A percentile compares a stretch with the other conserved stretches of the same genome.
phyloP scores from a whole-genome alignment of 1,140 invertebrate genomes.

The Trypoxylus dichotomus region DNA sequence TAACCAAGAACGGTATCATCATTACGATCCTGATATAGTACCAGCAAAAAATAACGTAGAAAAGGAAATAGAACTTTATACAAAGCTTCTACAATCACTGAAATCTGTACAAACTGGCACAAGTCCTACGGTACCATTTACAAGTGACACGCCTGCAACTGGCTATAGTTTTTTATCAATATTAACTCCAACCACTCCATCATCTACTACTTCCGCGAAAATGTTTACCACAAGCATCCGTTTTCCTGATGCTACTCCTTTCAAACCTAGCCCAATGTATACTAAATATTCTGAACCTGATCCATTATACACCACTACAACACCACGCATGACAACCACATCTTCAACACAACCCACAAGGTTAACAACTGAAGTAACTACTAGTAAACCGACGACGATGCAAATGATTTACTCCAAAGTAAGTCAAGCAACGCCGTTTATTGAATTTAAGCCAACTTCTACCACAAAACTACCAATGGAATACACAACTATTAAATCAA shows the following conservation, averaged over 20 bases:
- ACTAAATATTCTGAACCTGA: slow-evolving; percentile 25
- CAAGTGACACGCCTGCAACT: neutral
- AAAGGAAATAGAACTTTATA: slow-evolving; percentile 22
- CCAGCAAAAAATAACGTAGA: neutral
- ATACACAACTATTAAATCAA: too few species aligned
- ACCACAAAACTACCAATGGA: too few species aligned
- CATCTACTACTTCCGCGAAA: neutral
- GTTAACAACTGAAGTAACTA: too few species aligned
- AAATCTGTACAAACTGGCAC: neutral
- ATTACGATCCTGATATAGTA: slow-evolving; percentile 4
- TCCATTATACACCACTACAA: slow-evolving; percentile 27
- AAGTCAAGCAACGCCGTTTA: neutral
- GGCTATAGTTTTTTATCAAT: neutral
- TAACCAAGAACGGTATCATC: neutral
- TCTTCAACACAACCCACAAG: neutral
- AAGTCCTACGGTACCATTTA: neutral
- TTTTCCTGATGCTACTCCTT: neutral
- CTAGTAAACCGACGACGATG: too few species aligned
- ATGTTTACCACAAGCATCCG: neutral
- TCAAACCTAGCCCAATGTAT: neutral
- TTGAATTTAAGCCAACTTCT: too few species aligned
- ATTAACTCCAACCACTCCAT: neutral
- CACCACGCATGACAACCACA: neutral
- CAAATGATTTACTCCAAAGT: neutral
- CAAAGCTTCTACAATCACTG: neutral